These are phyloP conservation scores for Megalopta genalis DNA, from an alignment of 1,140 invertebrate genomes.

Conservation along the genomic window DNA sequence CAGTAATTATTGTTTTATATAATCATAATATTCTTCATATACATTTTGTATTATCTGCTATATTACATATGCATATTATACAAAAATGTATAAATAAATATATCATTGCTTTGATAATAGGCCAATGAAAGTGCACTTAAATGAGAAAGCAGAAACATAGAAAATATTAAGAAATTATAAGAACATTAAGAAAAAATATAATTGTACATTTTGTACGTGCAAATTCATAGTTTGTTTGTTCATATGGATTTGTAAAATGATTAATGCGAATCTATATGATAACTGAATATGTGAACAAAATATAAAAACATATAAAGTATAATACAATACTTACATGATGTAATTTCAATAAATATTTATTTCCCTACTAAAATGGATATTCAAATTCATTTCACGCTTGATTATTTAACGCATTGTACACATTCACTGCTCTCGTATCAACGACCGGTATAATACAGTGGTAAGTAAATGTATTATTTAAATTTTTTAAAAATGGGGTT, in stretches of 20 bases:
- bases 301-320: background rate
- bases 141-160: background rate
- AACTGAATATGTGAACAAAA: conserved; percentile 5
- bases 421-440: background rate
- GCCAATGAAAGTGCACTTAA: background rate
- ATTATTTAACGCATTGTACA: conserved; percentile 17
- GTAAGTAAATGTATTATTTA: conserved; percentile 28
- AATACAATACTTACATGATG: conserved; percentile 32
- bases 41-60: no score
- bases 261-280: background rate
- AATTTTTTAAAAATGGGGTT: conserved; percentile 23
- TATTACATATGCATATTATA: background rate
- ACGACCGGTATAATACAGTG: background rate
- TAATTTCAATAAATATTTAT: conserved; percentile 26
- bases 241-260: background rate
- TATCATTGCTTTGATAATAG: background rate
- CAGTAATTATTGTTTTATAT: background rate
- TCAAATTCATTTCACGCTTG: conserved; percentile 12
- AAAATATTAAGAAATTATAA: background rate
- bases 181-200: background rate
- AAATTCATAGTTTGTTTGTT: background rate
- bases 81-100: background rate
- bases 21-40: background rate
- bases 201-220: background rate
- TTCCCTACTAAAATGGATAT: conserved; percentile 9